A percentile compares a stretch with the other conserved stretches of the same genome.
Evolutionary conservation across 2,888 invertebrate genomes (phyloP).

Genomic region (Stenodera caucasica): DNA sequence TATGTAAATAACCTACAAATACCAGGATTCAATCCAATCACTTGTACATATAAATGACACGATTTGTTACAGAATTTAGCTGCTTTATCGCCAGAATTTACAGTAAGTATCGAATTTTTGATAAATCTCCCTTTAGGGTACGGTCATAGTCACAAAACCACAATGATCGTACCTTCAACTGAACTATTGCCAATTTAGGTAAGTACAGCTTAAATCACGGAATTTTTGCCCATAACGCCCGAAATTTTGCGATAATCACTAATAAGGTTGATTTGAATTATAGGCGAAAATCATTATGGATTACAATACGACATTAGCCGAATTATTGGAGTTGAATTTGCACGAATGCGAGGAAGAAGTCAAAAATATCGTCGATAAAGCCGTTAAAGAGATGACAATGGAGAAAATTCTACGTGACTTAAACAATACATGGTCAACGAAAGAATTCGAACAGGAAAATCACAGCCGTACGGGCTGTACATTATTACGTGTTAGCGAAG

Average conservation of each 20-base stretch:
- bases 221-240: conserved; percentile 95
- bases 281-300: conserved; percentile 80
- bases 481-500: conserved; percentile 81
- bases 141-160: no score
- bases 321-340: conserved; percentile 82
- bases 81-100: conserved; percentile 76
- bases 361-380: conserved; percentile 92
- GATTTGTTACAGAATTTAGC: conserved; percentile 75
- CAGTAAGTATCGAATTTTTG: conserved; percentile 64
- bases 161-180: no score
- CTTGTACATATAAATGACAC: conserved; percentile 33
- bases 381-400: conserved; percentile 96
- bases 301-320: conserved; percentile 83
- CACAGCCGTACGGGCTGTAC: conserved; percentile 83
- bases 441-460: conserved; percentile 77
- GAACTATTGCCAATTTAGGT: not conserved
- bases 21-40: conserved; percentile 21
- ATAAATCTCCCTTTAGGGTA: not conserved
- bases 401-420: conserved; percentile 89
- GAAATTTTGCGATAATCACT: conserved; percentile 64
- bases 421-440: conserved; percentile 75
- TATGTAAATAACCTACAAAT: no score
- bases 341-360: conserved; percentile 95
- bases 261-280: not conserved
- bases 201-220: conserved; percentile 63